A percentile compares a stretch with the other conserved stretches of the same genome.
phyloP scores from a whole-genome alignment of 1,140 invertebrate genomes.

The Caenorhabditis brenneri region DNA sequence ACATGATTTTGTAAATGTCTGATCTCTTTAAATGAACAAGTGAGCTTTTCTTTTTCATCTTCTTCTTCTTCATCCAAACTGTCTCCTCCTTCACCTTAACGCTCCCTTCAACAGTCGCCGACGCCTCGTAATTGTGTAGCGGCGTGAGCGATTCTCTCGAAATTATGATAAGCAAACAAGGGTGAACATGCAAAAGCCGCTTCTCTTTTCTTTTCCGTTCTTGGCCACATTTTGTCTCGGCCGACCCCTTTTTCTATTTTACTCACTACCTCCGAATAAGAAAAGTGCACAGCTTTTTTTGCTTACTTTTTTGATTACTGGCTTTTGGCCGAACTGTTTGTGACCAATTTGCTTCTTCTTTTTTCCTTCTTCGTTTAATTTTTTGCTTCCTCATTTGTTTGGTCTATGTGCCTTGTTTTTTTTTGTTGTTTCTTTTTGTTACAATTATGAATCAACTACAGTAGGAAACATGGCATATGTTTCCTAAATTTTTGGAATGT shows the following conservation, averaged over 20 bases:
- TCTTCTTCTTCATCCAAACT: background rate
- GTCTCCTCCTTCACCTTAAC: background rate
- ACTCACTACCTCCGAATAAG: background rate
- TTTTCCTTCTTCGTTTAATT: background rate
- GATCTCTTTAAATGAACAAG: background rate
- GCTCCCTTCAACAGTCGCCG: slow-evolving; percentile 17
- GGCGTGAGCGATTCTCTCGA: slow-evolving; percentile 39
- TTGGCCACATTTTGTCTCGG: background rate
- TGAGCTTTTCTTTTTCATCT: background rate
- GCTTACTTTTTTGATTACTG: slow-evolving; percentile 39
- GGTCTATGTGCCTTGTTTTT: background rate
- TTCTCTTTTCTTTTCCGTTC: slow-evolving; percentile 35
- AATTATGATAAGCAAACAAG: slow-evolving; percentile 44
- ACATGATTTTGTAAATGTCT: background rate
- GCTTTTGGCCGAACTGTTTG: background rate
- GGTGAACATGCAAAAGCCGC: slow-evolving; percentile 42
- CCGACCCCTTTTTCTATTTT: background rate
- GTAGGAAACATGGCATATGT: background rate
- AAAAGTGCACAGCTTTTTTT: background rate
- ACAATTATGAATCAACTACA: background rate
- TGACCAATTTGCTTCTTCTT: background rate
- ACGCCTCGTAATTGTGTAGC: slow-evolving; percentile 40
- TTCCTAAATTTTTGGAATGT: background rate
- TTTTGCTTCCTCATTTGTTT: background rate
- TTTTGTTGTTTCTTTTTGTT: background rate